Evolutionary conservation across 2,113 vertebrate species (phyloP).

Genomic region (Alces alces): DNA sequence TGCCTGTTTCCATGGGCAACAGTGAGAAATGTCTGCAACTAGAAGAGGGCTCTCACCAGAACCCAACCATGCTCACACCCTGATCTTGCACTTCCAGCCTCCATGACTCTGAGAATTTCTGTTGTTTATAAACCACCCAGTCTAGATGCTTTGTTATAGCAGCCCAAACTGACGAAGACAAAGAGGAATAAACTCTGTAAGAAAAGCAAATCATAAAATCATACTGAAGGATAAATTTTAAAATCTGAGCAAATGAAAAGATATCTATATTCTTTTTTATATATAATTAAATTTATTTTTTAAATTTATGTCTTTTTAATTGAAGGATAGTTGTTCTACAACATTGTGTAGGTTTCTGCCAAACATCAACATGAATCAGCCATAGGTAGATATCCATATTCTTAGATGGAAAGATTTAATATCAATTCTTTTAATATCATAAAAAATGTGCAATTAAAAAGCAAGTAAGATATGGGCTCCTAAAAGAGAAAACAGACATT

Average conservation of each 20-base stretch:
- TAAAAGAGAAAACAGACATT: neutral
- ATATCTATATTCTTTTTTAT: neutral
- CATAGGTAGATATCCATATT: neutral
- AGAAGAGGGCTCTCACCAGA: neutral
- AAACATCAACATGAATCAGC: neutral
- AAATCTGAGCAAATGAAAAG: constrained; percentile 19
- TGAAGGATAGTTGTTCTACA: neutral
- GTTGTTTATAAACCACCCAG: neutral
- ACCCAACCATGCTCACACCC: neutral
- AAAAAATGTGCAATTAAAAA: neutral
- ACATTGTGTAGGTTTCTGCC: neutral
- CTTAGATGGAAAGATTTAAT: neutral
- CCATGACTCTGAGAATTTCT: neutral
- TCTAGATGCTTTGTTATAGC: neutral
- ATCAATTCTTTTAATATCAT: neutral
- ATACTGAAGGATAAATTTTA: neutral
- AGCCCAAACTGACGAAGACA: neutral
- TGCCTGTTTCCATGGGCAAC: neutral
- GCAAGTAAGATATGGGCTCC: neutral
- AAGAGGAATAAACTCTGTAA: neutral
- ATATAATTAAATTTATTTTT: neutral
- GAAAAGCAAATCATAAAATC: neutral
- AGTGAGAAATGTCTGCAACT: neutral
- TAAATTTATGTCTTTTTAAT: neutral
- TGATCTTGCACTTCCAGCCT: neutral